Evolutionary conservation across 2,113 vertebrate genomes (phyloP).

Genomic region (Lamprotornis superbus): DNA sequence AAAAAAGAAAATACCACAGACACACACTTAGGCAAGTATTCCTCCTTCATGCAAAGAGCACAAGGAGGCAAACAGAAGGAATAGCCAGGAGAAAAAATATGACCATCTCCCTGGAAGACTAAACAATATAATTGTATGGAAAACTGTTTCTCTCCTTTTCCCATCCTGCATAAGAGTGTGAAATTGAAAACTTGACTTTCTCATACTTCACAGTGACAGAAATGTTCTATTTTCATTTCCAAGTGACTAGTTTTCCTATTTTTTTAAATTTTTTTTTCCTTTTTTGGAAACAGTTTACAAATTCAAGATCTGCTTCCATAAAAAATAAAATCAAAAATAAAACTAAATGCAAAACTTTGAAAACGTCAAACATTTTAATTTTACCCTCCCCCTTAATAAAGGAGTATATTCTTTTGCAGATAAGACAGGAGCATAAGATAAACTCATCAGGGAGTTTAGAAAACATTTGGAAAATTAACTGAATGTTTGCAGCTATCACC

Average conservation of each 20-base stretch:
- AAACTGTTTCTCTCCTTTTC: not conserved
- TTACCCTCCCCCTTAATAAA: not conserved
- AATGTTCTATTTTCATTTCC: not conserved
- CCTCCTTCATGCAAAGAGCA: not conserved
- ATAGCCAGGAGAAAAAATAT: not conserved
- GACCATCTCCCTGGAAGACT: not conserved
- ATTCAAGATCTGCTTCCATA: not conserved
- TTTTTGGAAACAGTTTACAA: not conserved
- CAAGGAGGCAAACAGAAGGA: not conserved
- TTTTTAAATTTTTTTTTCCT: not conserved
- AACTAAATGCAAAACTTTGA: not conserved
- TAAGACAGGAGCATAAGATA: not conserved
- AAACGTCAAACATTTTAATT: not conserved
- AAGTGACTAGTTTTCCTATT: not conserved
- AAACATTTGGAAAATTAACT: not conserved
- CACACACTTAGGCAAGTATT: not conserved
- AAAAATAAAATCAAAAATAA: not conserved
- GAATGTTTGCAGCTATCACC: not conserved
- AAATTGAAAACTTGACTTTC: not conserved
- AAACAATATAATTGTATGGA: not conserved
- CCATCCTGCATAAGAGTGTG: not conserved
- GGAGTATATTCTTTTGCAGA: not conserved
- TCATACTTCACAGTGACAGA: not conserved
- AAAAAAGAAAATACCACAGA: not conserved
- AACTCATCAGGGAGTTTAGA: not conserved